Evolutionary conservation across 2,888 invertebrate species (phyloP), one percentile per base, ranked within the genome.

Genomic region (Dioctria rufipes): DNA sequence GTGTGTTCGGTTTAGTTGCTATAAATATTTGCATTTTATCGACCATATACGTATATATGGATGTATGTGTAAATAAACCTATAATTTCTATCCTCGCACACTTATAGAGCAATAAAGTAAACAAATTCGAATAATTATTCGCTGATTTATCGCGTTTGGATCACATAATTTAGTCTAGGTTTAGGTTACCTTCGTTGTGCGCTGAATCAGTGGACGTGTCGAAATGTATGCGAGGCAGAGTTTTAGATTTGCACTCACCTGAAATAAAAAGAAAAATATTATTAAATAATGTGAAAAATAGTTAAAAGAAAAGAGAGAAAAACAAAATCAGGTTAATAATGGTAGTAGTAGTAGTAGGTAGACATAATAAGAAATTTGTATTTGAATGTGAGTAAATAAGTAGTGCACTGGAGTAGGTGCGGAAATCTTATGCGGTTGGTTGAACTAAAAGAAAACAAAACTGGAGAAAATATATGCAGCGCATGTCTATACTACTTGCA

Each of bases 171-270:
- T 73, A 39, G 39, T 77, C 78, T 60, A 69, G 39, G 9, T 39
- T n/a, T 61, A 61, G 49, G 80, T 88, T 89, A 89, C 89, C 89
- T 89, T 89, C 88, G 85, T 87, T 86, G 69, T 86, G 84, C 83
- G 87, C 86, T 84, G 87, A 86, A 85, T 88, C 88, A 83, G 87
- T 84, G 75, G 88, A 85, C 83, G 86, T 87, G 84, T 89, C 89
- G 84, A 89, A 88, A 85, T 89, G 89, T 84, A 89, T 89, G 84
- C 89, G 89, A 83, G 89, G 89, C 87, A 89, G 86, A 83, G 89
- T 89, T 88, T 89, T 89, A 85, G 89, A 88, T 85, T 89, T 89
- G 86, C 88, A 89, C 89, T 89, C 89, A 89, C 89, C 89, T 89
- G 84, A 85, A 89, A 85, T 81, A 79, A 85, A 82, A 85, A 80